Evolutionary conservation across 2,113 vertebrate species (phyloP), one percentile per base, ranked within the genome.

Genomic region (Penelope pileata): DNA sequence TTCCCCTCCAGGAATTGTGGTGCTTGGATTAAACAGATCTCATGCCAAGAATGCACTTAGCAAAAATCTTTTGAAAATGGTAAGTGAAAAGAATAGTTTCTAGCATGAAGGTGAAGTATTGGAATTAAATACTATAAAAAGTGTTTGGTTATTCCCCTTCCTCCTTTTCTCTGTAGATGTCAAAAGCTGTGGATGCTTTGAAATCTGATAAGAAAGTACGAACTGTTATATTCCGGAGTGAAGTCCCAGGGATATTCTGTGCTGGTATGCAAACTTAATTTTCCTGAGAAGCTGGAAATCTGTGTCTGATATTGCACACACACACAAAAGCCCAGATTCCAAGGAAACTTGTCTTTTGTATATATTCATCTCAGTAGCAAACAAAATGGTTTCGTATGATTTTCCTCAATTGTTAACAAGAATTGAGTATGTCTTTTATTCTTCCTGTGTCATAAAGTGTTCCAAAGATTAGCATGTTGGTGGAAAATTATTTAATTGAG

Each of bases 171-270:
- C 48, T 97, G 58, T 96, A 99, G 99, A 99, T 99, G 96, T 98
- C 98, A 91, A 99, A 99, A 79, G 96, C 99, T 86, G 97, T 99
- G 97, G 99, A 99, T 94, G 97, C 98, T 80, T 98, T 99, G 91
- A 99, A 99, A 98, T 98, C 97, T 91, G 98, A 99, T 96, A 99
- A 99, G 97, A 99, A 98, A 98, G 99, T 99, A 45, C 98, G 99
- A 93, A 99, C 98, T 53, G 96, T 99, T 78, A 99, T 99, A 95
- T 91, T 99, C 56, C 99, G 99, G 96, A 99, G 99, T 95, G 97
- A 99, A 98, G 99, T 99, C 80, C 99, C 99, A 40, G 99, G 99
- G 81, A 97, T 99, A 96, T 99, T 99, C 98, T 99, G 99, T 98
- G 99, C 99, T 98, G 99, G 99, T 99, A 98, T 93, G 98, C 96